Percentiles rank a stretch among this genome's conserved stretches.
These are phyloP conservation scores for Bucorvus abyssinicus DNA, from an alignment of 2,797 vertebrate genomes.

Conservation along the genomic window DNA sequence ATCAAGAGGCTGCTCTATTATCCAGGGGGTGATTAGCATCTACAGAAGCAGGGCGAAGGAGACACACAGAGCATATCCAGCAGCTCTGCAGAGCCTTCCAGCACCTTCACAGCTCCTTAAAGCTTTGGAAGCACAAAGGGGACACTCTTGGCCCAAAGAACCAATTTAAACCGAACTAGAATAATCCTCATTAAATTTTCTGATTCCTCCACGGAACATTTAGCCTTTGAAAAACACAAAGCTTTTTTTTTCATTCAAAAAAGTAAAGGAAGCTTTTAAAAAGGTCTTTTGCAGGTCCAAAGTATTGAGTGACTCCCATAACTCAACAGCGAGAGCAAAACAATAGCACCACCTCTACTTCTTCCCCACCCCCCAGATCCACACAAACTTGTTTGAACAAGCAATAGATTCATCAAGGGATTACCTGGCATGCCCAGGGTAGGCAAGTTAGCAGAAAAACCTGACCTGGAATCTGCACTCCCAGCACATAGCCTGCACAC, in stretches of 20 bases:
- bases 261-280: background rate
- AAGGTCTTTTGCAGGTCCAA: background rate
- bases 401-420: slow-evolving; percentile 46
- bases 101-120: background rate
- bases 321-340: background rate
- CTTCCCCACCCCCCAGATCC: background rate
- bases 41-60: background rate
- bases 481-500: background rate
- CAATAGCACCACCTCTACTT: background rate
- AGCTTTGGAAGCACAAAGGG: background rate
- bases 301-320: background rate
- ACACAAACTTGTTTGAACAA: slow-evolving; percentile 53
- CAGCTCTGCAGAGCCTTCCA: background rate
- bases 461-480: slow-evolving; percentile 45
- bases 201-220: background rate
- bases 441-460: slow-evolving; percentile 34
- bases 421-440: slow-evolving; percentile 13
- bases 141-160: background rate
- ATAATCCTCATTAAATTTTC: background rate
- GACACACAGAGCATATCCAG: background rate
- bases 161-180: background rate
- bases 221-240: background rate
- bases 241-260: background rate
- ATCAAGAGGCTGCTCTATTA: background rate
- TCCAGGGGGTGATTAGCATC: fast-evolving